phyloP scores from a whole-genome alignment of 2,113 vertebrate genomes.

The Ammodytes marinus region DNA sequence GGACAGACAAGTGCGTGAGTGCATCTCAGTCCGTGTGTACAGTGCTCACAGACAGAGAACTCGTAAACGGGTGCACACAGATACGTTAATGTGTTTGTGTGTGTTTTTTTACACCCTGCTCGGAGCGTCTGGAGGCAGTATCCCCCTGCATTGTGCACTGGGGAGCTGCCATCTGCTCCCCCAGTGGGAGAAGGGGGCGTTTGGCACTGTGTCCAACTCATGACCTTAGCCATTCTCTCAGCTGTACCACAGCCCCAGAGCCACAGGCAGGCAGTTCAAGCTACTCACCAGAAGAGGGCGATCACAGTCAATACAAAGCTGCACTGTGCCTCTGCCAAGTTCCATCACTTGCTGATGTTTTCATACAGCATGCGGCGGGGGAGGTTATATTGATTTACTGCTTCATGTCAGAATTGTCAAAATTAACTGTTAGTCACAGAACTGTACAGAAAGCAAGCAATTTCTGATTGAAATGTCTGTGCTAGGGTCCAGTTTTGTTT shows the following conservation, averaged over 20 bases:
- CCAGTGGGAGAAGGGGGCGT: slow-evolving; percentile 60
- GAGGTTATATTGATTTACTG: not conserved
- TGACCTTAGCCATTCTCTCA: slow-evolving; percentile 64
- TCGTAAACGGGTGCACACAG: slow-evolving; percentile 12
- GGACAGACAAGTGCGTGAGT: not conserved
- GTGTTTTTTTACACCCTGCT: slow-evolving; percentile 65
- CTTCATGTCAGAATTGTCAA: not conserved
- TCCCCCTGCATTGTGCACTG: slow-evolving; percentile 65
- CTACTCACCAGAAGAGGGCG: slow-evolving; percentile 60
- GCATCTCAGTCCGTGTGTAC: slow-evolving; percentile 6
- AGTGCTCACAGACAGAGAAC: not conserved
- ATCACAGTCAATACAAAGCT: slow-evolving; percentile 55
- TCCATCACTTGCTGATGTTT: slow-evolving; percentile 16
- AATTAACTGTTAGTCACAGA: not conserved
- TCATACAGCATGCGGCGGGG: slow-evolving; percentile 6
- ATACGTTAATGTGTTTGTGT: slow-evolving; percentile 40
- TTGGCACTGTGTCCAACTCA: slow-evolving; percentile 63
- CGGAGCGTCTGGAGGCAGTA: slow-evolving; percentile 71
- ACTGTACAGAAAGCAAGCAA: not conserved
- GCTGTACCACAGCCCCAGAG: slow-evolving; percentile 6
- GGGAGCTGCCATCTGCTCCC: slow-evolving; percentile 79
- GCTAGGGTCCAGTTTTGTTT: not conserved
- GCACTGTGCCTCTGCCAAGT: not conserved
- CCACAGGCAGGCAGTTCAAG: slow-evolving; percentile 45
- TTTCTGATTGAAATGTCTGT: not conserved